Evolutionary conservation across 1,140 invertebrate species (phyloP).

Genomic region (Cydia amplana): DNA sequence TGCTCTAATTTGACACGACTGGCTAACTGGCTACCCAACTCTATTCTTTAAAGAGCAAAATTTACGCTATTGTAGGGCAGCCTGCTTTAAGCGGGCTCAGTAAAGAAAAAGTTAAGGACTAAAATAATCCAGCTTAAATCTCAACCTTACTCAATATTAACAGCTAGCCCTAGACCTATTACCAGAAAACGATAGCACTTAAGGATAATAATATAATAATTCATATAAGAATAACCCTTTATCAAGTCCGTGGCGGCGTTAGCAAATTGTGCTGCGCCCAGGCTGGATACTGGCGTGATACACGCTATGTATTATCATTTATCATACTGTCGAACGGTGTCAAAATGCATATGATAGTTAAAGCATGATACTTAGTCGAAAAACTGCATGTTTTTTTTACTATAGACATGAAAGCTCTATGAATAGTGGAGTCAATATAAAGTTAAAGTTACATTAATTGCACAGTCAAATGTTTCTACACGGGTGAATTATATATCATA

Average conservation of each 20-base stretch:
- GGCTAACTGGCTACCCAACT: not conserved
- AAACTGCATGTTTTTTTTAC: not conserved
- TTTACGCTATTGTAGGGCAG: not conserved
- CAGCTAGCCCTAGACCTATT: slow-evolving; percentile 33
- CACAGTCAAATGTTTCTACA: too few relatives aligned
- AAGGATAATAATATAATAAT: slow-evolving; percentile 49
- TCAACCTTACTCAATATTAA: not conserved
- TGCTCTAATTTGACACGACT: not conserved
- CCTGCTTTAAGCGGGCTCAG: not conserved
- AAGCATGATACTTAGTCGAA: not conserved
- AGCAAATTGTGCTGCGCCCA: slow-evolving; percentile 47
- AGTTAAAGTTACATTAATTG: too few relatives aligned
- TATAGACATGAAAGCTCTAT: too few relatives aligned
- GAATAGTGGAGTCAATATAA: too few relatives aligned
- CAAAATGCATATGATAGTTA: slow-evolving; percentile 6
- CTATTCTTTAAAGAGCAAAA: too few relatives aligned
- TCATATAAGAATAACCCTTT: slow-evolving; percentile 52
- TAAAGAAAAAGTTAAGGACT: not conserved
- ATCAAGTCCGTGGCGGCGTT: slow-evolving; percentile 42
- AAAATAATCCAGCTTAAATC: slow-evolving; percentile 39
- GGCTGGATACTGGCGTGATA: slow-evolving; percentile 41
- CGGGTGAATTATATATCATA: too few relatives aligned
- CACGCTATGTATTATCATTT: slow-evolving; percentile 45
- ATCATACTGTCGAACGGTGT: slow-evolving; percentile 21
- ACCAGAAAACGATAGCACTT: slow-evolving; percentile 41